phyloP scores from a whole-genome alignment of 2,113 vertebrate species.

The Dolichotis patagonum region DNA sequence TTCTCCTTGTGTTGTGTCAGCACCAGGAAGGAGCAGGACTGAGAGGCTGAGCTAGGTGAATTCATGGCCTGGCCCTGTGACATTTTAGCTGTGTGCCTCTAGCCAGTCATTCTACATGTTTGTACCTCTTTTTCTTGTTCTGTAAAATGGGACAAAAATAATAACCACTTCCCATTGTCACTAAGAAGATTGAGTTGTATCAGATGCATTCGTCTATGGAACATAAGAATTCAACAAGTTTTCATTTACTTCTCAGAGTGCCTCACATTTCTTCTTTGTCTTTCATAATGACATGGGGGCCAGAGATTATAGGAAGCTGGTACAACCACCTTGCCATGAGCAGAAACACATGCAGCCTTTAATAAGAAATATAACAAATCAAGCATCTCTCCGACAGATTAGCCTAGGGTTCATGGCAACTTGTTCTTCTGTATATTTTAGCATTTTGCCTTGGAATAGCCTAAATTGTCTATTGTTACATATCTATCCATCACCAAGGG shows the following conservation, averaged over 20 bases:
- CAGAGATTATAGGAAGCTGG: not conserved
- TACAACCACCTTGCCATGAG: rapidly evolving
- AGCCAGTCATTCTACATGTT: not conserved
- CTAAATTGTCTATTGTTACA: not conserved
- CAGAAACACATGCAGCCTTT: not conserved
- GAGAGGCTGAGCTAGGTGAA: not conserved
- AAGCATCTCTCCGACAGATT: not conserved
- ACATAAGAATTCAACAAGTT: not conserved
- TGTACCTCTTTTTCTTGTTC: not conserved
- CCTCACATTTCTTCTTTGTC: not conserved
- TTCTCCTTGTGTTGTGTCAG: not conserved
- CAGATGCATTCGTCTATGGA: not conserved
- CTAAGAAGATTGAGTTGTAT: not conserved
- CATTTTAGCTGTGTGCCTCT: not conserved
- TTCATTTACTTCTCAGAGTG: not conserved
- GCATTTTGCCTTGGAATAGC: not conserved
- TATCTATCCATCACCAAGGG: not conserved
- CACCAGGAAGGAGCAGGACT: not conserved
- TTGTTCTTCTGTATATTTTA: not conserved
- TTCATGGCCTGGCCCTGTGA: not conserved
- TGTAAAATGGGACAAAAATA: not conserved
- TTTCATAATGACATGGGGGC: not conserved
- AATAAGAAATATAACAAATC: not conserved
- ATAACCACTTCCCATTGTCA: not conserved
- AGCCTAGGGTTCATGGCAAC: not conserved